Conservation (phyloP, 2,888 invertebrate species). For the Idaea aversata region DNA sequence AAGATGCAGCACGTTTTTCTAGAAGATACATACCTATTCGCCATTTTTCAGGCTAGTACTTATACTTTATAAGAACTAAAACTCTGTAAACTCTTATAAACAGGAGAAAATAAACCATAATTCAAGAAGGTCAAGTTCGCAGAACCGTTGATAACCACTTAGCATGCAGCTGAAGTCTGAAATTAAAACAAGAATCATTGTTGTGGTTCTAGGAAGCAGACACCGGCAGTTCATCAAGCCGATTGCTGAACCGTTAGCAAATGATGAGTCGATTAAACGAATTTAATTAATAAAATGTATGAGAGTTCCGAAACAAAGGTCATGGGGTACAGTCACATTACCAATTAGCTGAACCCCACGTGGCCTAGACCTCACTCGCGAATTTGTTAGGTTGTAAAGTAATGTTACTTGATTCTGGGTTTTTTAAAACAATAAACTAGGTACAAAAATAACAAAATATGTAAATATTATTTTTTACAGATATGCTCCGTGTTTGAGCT, state of each 20-base stretch:
- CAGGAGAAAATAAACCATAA: not conserved
- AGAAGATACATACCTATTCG: not conserved
- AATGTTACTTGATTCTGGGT: too few species aligned
- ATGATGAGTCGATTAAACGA: not conserved
- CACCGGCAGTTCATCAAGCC: conserved; percentile 15
- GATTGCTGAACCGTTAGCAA: not conserved
- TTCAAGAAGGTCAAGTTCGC: conserved; percentile 3
- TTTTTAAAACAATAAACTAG: too few species aligned
- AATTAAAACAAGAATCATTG: conserved; percentile 50
- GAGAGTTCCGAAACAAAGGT: not conserved
- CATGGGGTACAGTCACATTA: not conserved
- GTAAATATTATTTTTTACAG: too few species aligned
- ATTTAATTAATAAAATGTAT: not conserved
- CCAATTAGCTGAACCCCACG: too few species aligned
- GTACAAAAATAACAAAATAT: too few species aligned
- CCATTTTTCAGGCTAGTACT: not conserved
- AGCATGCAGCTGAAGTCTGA: conserved; percentile 21
- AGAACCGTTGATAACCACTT: not conserved
- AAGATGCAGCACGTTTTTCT: not conserved
- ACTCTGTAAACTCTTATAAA: not conserved
- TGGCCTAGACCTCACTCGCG: too few species aligned
- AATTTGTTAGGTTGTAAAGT: too few species aligned
- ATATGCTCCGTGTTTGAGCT: too few species aligned
- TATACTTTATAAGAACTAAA: not conserved
- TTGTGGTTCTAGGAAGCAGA: conserved; percentile 46